Base-by-base conservation (phyloP, 2,797 vertebrate species). In the Oreonectes daqikongensis region DNA sequence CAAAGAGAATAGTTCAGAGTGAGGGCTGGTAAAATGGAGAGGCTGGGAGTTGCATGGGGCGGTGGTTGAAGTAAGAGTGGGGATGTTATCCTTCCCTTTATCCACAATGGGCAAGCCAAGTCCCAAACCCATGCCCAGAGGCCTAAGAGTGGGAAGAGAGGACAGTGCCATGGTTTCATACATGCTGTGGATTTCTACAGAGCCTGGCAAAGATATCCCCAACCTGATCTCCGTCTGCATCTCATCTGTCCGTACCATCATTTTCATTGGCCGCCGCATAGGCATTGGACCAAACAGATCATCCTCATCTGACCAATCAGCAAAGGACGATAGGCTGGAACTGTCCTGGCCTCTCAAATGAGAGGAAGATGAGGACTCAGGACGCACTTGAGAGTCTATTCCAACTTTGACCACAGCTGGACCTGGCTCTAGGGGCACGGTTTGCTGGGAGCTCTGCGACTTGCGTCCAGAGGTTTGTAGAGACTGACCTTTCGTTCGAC, bases 231-330 rank as follows among this genome's bases (percentile, higher is more conserved):
- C 44, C 0, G 86, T 64, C 18, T 88, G 90, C 64, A 88, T 88
- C 32, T 88, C 86, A 55, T 91, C 91, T 57, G 80, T 86, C 86
- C 86, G 92, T 52, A 88, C 87, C 24, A 88, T 93, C 82, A 93
- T 90, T 57, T 88, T 93, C 78, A 91, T 92, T 2, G 89, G 94
- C 87, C 91, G 91, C 81, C 88, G 85, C 26, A 88, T 82, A 28
- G 91, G 89, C 68, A 96, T 94, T 75, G 93, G 93, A 77, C 95
- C 96, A 85, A 97, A 98, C 81, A 98, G 84, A 82, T 95, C 93
- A 7, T 95, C 94, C 24, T 95, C 95, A 50, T 99, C 96, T 40
- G 95, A 95, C 97, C 97, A 99, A 50, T 98, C 95, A 4, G 93
- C 94, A 72, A 94, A 88, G 4, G 95, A 94, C 68, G 93, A 95